Conservation (phyloP, 1,140 invertebrate species). For the Belonocnema kinseyi region DNA sequence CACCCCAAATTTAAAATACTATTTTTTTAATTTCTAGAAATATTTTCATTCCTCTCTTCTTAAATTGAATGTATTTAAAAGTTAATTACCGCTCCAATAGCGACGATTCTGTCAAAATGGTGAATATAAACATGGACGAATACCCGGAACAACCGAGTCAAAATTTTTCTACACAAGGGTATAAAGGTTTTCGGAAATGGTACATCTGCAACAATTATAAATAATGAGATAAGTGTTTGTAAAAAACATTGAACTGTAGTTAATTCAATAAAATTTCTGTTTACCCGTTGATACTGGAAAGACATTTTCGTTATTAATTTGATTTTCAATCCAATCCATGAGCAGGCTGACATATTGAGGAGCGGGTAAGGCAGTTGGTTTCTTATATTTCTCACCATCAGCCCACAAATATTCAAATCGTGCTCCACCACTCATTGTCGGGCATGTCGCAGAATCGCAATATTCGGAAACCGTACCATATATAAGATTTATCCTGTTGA, state of each 20-base stretch:
- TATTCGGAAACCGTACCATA: constrained; percentile 93
- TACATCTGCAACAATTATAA: constrained; percentile 79
- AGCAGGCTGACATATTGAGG: constrained; percentile 90
- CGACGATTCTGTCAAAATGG: constrained; percentile 93
- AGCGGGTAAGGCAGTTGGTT: constrained; percentile 91
- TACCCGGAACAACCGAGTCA: constrained; percentile 93
- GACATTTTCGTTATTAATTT: constrained; percentile 93
- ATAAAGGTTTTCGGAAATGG: constrained; percentile 93
- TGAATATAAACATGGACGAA: constrained; percentile 99
- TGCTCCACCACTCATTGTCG: constrained; percentile 93
- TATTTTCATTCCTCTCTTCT: too few relatives aligned
- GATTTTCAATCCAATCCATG: constrained; percentile 96
- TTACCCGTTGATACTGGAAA: constrained; percentile 88
- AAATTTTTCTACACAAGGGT: constrained; percentile 89
- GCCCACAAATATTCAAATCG: constrained; percentile 96
- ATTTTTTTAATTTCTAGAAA: too few relatives aligned
- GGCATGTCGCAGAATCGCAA: constrained; percentile 91
- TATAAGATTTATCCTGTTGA: constrained; percentile 96
- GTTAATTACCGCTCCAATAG: constrained; percentile 87
- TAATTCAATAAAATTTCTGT: constrained; percentile 26
- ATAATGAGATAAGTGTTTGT: background rate
- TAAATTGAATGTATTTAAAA: constrained; percentile 6
- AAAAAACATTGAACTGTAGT: constrained; percentile 30
- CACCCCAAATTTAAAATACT: too few relatives aligned
- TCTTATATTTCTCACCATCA: constrained; percentile 91